Evolutionary conservation across 64 coral and sea anemone species (phyloP), one percentile per base, ranked within the genome.

Genomic region (Astreopora myriophthalma): DNA sequence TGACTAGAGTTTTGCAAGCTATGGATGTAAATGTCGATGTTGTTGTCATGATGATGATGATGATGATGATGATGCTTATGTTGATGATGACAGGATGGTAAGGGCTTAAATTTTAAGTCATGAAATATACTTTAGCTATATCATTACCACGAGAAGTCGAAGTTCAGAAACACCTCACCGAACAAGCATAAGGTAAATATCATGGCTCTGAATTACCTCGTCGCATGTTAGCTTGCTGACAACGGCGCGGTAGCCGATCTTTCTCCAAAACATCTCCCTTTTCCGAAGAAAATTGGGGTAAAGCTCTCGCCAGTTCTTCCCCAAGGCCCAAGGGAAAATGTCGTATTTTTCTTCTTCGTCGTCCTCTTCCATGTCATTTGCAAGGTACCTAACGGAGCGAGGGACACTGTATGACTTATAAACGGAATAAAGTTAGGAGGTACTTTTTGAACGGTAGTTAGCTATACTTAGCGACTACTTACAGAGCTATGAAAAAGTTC

Each of bases 321-420:
- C 97, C 23, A 99, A 76, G 22, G 97, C 97, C 97, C 97, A 99
- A 19, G 97, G 97, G 20, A 99, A 90, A 25, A 99, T 99, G 76
- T 99, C 97, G 57, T 99, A 99, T 65, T 99, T 99, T 19, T 99
- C 94, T 60, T 99, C 97, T 62, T 99, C 97, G 30, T 99, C 97
- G 67, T 99, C 97, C 74, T 99, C 97, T 93, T 99, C 97, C 97
- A 99, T 96, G n/a, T 99, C 97, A 22, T 96, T 99, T 37, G 97
- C 97, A 38, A 99, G 87, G 62, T 96, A 96, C 4, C 97, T 98
- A 29, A 23, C 67, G 13, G 16, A 14, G 8, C 12, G 31, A 48
- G 16, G 49, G n/a, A n/a, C n/a, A n/a, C n/a, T n/a, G n/a, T n/a
- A n/a, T n/a, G n/a, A n/a, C n/a, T n/a, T n/a, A n/a, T n/a, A n/a